phyloP scores from a whole-genome alignment of 30 jellyfish, hydroid and myxozoan species.

The Hydractinia echinata region DNA sequence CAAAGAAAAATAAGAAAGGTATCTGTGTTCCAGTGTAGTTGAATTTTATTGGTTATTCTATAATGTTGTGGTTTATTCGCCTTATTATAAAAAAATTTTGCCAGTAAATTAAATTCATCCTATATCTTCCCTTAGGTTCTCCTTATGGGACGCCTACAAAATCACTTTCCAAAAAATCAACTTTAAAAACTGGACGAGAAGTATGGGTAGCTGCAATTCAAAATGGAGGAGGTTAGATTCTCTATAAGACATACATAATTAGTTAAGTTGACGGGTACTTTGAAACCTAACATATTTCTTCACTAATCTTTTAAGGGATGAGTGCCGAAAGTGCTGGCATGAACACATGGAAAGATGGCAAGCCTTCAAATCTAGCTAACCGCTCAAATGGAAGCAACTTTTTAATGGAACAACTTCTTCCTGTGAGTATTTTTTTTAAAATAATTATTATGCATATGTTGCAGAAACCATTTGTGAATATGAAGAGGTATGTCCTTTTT shows the following conservation, averaged over 20 bases:
- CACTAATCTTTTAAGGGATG: conserved; percentile 44
- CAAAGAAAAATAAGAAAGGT: too few relatives aligned
- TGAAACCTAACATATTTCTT: neutral
- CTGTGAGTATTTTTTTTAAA: neutral
- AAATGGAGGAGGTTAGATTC: conserved; percentile 72
- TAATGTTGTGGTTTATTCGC: too few relatives aligned
- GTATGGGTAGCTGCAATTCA: conserved; percentile 86
- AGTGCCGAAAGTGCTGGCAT: conserved; percentile 83
- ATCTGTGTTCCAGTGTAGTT: too few relatives aligned
- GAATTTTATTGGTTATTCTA: too few relatives aligned
- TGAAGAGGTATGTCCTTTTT: neutral
- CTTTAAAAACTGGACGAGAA: conserved; percentile 82
- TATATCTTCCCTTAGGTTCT: neutral
- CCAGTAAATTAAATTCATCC: too few relatives aligned
- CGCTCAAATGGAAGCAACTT: conserved; percentile 1
- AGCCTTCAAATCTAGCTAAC: conserved; percentile 14
- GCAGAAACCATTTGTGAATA: neutral
- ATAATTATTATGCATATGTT: neutral
- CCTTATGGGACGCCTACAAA: conserved; percentile 42
- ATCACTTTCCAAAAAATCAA: neutral
- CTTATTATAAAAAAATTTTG: too few relatives aligned
- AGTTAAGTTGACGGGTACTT: neutral
- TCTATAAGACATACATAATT: too few relatives aligned
- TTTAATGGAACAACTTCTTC: conserved; percentile 13
- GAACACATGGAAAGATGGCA: conserved; percentile 67